These are phyloP conservation scores for Athalia cordata DNA, from an alignment of 2,888 invertebrate genomes.

Conservation along the genomic window DNA sequence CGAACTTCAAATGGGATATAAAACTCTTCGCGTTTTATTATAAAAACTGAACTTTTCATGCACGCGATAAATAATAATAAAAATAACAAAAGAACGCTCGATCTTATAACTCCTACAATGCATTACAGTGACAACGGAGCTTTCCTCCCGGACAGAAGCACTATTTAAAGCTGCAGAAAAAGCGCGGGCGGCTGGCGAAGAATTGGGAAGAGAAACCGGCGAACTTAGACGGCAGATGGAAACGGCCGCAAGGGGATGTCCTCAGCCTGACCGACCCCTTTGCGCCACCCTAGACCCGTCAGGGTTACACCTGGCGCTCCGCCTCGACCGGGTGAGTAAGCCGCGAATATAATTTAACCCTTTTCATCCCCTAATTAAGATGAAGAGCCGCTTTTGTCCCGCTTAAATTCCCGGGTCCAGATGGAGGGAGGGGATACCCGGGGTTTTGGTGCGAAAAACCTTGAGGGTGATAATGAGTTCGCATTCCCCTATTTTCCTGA, in stretches of 20 bases:
- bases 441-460: not conserved
- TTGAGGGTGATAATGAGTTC: constrained; percentile 4
- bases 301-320: constrained; percentile 80
- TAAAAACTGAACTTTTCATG: too few species aligned
- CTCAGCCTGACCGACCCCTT: constrained; percentile 81
- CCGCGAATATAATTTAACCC: constrained; percentile 48
- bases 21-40: too few species aligned
- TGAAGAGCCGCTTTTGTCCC: constrained; percentile 41
- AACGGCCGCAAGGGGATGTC: constrained; percentile 80
- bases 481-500: constrained; percentile 10
- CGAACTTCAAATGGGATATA: too few species aligned
- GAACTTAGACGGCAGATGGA: constrained; percentile 79
- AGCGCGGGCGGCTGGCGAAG: constrained; percentile 76
- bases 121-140: constrained; percentile 77
- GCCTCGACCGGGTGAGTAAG: constrained; percentile 78
- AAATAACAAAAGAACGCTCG: not conserved
- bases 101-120: constrained; percentile 12
- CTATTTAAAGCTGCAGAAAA: constrained; percentile 77
- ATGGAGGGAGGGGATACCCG: not conserved
- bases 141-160: constrained; percentile 77
- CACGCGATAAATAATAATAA: too few species aligned
- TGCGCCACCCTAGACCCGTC: constrained; percentile 86
- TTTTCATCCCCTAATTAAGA: constrained; percentile 49
- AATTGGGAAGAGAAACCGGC: constrained; percentile 77
- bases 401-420: constrained; percentile 21